phyloP scores from a whole-genome alignment of 2,113 vertebrate species.

The human region DNA sequence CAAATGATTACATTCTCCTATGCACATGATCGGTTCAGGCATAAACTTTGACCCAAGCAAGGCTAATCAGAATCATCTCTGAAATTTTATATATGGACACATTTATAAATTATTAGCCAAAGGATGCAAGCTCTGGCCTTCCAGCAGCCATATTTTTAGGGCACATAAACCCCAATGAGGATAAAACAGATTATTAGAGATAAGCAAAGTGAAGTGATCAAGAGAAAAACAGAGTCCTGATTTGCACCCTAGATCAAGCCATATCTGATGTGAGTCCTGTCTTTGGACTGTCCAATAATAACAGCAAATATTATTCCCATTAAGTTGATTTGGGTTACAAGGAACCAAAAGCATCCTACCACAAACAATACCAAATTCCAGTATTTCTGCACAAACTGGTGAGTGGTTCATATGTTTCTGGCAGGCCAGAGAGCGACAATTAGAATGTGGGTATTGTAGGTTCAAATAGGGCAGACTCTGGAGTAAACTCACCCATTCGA shows the following conservation, averaged over 20 bases:
- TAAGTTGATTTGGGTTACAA: slow-evolving; percentile 10
- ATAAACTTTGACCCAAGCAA: not conserved
- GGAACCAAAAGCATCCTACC: slow-evolving; percentile 2
- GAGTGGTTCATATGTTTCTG: not conserved
- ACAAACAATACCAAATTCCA: not conserved
- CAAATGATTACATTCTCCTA: not conserved
- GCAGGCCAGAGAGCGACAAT: not conserved
- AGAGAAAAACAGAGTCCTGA: not conserved
- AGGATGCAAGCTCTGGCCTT: not conserved
- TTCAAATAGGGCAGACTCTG: not conserved
- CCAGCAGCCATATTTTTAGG: not conserved
- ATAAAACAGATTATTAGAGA: slow-evolving; percentile 40
- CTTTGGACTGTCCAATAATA: not conserved
- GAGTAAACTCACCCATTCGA: not conserved
- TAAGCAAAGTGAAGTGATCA: slow-evolving; percentile 22
- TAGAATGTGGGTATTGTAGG: not conserved
- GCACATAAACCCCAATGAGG: not conserved
- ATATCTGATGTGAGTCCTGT: not conserved
- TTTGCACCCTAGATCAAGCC: not conserved
- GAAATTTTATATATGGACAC: not conserved
- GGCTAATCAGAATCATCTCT: not conserved
- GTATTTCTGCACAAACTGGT: not conserved
- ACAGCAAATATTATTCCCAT: not conserved
- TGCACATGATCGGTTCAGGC: not conserved
- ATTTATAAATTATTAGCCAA: not conserved